Evolutionary conservation across 2,888 invertebrate species (phyloP), one percentile per base, ranked within the genome.

Genomic region (Osmoderma eremita): DNA sequence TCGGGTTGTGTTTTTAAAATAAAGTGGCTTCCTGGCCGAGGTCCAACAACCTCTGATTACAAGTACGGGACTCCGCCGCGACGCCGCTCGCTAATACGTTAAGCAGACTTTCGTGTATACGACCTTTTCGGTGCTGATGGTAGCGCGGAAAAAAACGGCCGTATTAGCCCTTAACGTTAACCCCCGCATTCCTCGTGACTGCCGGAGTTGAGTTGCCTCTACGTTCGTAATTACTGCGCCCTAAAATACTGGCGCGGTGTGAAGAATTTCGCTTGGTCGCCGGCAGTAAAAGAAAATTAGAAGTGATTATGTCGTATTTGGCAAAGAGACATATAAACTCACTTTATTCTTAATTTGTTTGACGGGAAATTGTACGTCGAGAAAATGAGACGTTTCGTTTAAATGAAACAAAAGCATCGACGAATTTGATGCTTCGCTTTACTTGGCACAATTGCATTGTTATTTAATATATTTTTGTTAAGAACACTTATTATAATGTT

Each of bases 11-110:
- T 61, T 63, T 63, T 63, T 63, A 63, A 63, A 53, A 51, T 63
- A 63, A 63, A 50, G 63, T 50, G 63, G 63, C 63, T 63, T 63
- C 63, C 63, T 63, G 63, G 63, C 51, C 63, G 50, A 24, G 22
- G 51, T 63, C 63, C 63, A 63, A 63, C 58, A 61, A 61, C 58
- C 58, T 61, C 45, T 61, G 58, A 61, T 61, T 61, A 61, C 42
- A 30, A 45, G 45, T 48, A 36, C 30, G 17, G 24, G 17, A 45
- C 45, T 61, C 30, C 30, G 30, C 10, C 18, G 45, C 45, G 45
- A 15, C 30, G 30, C 10, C 18, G 45, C 53, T 38, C 17, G 58
- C 45, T 61, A 61, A 30, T 48, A 61, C 42, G 45, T 45, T 45
- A 45, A 18, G 45, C 30, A 24, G 45, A 42, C 45, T 42, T 48